A percentile compares a stretch with the other conserved stretches of the same genome.
These are phyloP conservation scores for Momotus momota DNA, from an alignment of 2,797 vertebrate genomes.

Conservation along the genomic window DNA sequence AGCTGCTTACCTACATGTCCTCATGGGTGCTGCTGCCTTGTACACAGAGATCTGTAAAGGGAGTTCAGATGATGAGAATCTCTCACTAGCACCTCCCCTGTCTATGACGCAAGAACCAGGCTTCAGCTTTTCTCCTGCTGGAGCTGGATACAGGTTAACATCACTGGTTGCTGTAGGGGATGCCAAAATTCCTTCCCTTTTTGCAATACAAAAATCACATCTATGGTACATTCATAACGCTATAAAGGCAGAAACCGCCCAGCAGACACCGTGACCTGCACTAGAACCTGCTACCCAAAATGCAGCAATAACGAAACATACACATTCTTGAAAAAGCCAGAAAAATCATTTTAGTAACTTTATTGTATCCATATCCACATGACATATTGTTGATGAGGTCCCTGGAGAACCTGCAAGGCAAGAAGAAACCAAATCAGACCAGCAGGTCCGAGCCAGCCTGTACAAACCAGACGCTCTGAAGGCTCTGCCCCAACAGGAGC, in stretches of 20 bases:
- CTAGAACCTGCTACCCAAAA: background rate
- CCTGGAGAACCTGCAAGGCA: conserved; percentile 58
- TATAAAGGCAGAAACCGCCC: background rate
- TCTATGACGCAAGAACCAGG: accelerated
- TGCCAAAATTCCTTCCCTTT: background rate
- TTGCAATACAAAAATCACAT: accelerated
- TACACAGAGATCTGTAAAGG: too few species aligned
- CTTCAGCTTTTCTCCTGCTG: background rate
- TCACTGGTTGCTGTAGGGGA: background rate
- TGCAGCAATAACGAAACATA: accelerated
- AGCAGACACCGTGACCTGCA: accelerated
- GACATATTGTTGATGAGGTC: background rate
- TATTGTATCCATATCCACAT: conserved; percentile 70
- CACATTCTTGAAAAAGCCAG: background rate
- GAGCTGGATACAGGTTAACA: accelerated
- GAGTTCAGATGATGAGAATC: background rate
- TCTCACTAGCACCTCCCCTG: background rate
- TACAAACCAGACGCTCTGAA: background rate
- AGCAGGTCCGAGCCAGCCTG: background rate
- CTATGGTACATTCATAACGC: accelerated
- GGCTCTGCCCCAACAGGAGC: background rate
- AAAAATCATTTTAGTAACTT: conserved; percentile 52
- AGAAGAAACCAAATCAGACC: background rate
- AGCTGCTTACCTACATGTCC: background rate
- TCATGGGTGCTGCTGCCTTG: background rate